Evolutionary conservation across 2,113 vertebrate species (phyloP), one percentile per base, ranked within the genome.

Genomic region (Indicator maculatus): DNA sequence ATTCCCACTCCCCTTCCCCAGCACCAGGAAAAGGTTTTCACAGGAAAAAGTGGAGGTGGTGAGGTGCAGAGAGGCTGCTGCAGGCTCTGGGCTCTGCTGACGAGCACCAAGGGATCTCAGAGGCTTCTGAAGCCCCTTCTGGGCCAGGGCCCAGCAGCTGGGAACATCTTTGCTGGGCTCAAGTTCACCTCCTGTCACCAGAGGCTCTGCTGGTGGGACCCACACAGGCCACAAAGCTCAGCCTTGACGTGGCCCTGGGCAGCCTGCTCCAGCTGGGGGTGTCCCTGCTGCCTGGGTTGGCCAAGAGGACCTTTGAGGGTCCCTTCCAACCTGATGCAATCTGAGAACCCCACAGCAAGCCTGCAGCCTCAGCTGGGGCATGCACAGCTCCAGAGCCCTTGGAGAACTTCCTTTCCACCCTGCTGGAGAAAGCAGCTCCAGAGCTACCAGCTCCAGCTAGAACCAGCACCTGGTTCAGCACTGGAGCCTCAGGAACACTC

Each of bases 151-250:
- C 21, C 14, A 1, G 90, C 41, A 9, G 33, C 53, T 4, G 31
- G 20, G 23, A 21, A 16, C 0, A 3, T 7, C 21, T 45, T 3
- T 24, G 26, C 13, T 44, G 33, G 5, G 1, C 12, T 7, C 3
- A 9, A 45, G 64, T 2, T 7, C 5, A 24, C 17, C n/a, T 8
- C 17, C 5, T 27, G 65, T 5, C 24, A 24, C 1, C 31, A 73
- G 55, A 26, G 39, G 60, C 11, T 44, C n/a, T 38, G 69, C 41
- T 13, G 2, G 13, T 1, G 5, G 4, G 63, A 19, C 0, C 12
- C 26, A 23, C 8, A 8, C n/a, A 71, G 39, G 79, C 38, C 59
- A 47, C 0, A 1, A 0, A 60, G 47, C 11, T 69, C 23, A 52
- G 23, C 50, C 50, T 24, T 13, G 23, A 12, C 24, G 10, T 7